phyloP scores from a whole-genome alignment of 2,113 vertebrate genomes.

The Psittacula cyanocephala region DNA sequence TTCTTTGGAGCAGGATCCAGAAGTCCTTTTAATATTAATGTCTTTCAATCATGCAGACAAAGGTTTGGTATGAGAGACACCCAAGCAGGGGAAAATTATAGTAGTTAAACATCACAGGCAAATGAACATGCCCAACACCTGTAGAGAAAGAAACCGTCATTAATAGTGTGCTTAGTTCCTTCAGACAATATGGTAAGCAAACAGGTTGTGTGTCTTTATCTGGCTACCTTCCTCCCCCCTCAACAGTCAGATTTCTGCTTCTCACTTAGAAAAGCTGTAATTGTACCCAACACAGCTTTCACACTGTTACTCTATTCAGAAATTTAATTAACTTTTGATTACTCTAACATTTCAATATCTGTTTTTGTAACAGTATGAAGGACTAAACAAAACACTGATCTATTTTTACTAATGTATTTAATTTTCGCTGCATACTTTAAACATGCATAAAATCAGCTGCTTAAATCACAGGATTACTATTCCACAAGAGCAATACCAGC shows the following conservation, averaged over 20 bases:
- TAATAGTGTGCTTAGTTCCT: neutral
- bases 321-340: slow-evolving; percentile 40
- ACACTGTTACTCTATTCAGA: neutral
- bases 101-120: neutral
- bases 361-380: slow-evolving; percentile 30
- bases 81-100: neutral
- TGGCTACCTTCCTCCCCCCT: neutral
- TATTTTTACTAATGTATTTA: neutral
- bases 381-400: slow-evolving; percentile 20
- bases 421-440: neutral
- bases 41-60: neutral
- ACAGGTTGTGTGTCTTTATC: neutral
- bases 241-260: neutral
- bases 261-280: neutral
- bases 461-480: neutral
- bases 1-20: neutral
- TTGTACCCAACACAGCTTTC: neutral
- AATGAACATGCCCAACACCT: neutral
- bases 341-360: neutral
- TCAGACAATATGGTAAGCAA: neutral
- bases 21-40: neutral
- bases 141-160: neutral
- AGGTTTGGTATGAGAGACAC: neutral
- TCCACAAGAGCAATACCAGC: neutral
- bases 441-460: neutral